A percentile compares a stretch with the other conserved stretches of the same genome.
phyloP scores from a whole-genome alignment of 2,797 vertebrate species.

The Macrochelys suwanniensis region DNA sequence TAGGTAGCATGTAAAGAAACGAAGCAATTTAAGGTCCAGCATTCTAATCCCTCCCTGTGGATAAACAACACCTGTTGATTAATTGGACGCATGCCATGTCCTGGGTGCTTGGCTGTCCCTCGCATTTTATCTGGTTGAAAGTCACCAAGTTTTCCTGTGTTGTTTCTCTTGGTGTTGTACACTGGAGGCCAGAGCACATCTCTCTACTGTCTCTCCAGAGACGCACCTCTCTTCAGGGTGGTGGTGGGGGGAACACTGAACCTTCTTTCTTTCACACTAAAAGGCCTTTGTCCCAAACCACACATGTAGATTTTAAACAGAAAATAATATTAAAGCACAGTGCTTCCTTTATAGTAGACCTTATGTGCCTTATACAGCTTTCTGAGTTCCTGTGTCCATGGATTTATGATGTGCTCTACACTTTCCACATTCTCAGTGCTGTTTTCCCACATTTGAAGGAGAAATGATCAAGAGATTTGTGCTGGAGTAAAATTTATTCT shows the following conservation, averaged over 20 bases:
- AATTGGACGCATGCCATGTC: neutral
- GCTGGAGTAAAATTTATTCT: slow-evolving; percentile 85
- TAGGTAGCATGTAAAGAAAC: neutral
- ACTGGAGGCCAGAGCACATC: slow-evolving; percentile 57
- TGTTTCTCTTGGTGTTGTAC: slow-evolving; percentile 31
- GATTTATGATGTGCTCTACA: slow-evolving; percentile 86
- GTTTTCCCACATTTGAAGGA: slow-evolving; percentile 84
- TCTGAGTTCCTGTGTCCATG: slow-evolving; percentile 83
- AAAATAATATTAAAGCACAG: slow-evolving; percentile 86
- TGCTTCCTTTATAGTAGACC: slow-evolving; percentile 82
- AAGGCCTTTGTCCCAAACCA: slow-evolving; percentile 86
- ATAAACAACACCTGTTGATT: slow-evolving; percentile 68
- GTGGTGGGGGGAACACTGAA: slow-evolving; percentile 72
- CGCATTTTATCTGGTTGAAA: slow-evolving; percentile 43
- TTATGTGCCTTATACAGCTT: slow-evolving; percentile 82
- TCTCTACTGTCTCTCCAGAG: slow-evolving; percentile 74
- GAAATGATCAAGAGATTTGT: slow-evolving; percentile 85
- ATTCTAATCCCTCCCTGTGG: neutral
- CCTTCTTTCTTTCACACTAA: slow-evolving; percentile 83
- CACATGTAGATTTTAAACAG: slow-evolving; percentile 85
- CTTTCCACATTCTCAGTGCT: slow-evolving; percentile 83
- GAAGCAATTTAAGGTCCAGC: neutral
- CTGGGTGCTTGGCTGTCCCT: slow-evolving; percentile 21
- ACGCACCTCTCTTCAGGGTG: slow-evolving; percentile 56
- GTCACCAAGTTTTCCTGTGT: slow-evolving; percentile 45